A percentile compares a stretch with the other conserved stretches of the same genome.
Conservation (phyloP, 1,140 invertebrate species). For the Dufourea novaeangliae region DNA sequence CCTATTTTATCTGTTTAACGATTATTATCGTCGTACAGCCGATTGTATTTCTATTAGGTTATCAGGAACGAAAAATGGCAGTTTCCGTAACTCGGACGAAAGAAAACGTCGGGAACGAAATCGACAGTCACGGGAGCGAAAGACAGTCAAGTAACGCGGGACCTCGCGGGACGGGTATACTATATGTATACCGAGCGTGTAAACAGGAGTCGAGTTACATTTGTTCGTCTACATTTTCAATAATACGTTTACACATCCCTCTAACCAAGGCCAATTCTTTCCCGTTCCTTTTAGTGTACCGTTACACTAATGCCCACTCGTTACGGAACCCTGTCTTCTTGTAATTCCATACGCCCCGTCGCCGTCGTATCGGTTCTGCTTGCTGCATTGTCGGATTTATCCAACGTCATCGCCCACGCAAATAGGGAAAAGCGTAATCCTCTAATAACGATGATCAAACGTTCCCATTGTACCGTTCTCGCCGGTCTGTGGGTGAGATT, state of each 20-base stretch:
- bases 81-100: too few relatives aligned
- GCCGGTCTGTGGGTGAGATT: too few relatives aligned
- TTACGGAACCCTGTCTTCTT: neutral
- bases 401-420: neutral
- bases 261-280: neutral
- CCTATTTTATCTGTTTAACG: too few relatives aligned
- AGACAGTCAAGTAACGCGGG: neutral
- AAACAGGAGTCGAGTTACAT: neutral
- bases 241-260: neutral
- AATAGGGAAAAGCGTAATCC: neutral
- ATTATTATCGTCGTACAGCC: too few relatives aligned
- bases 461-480: neutral
- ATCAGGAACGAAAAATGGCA: too few relatives aligned
- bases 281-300: neutral
- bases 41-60: too few relatives aligned
- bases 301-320: neutral
- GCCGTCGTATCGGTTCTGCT: too few relatives aligned
- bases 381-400: neutral
- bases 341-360: too few relatives aligned
- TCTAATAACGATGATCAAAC: conserved; percentile 2
- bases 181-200: neutral
- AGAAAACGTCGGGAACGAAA: too few relatives aligned
- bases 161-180: too few relatives aligned
- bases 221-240: neutral
- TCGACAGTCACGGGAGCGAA: neutral